Evolutionary conservation across 1,140 invertebrate genomes (phyloP).

Genomic region (Asbolus verrucosus): DNA sequence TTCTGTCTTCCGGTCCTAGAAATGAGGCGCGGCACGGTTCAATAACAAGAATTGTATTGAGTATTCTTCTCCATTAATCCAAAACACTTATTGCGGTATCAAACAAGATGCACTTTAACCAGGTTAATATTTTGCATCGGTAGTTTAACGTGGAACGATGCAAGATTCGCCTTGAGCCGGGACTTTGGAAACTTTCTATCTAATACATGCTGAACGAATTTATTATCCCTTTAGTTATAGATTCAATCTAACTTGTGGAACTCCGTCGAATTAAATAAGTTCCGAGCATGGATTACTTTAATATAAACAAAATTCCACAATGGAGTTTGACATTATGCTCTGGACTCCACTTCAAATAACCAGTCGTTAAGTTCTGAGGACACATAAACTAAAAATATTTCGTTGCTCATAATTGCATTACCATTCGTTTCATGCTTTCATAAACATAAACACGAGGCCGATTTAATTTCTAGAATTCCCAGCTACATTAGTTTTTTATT

Average conservation of each 20-base stretch:
- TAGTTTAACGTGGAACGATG: constrained; percentile 18
- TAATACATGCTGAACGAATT: constrained; percentile 55
- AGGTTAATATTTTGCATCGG: constrained; percentile 31
- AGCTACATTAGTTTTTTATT: too few species aligned
- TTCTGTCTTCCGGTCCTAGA: not conserved
- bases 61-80: constrained; percentile 1
- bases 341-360: too few species aligned
- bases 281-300: constrained; percentile 34
- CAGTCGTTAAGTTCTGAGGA: too few species aligned
- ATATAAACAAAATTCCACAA: constrained; percentile 33
- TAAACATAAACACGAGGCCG: too few species aligned
- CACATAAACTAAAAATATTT: too few species aligned
- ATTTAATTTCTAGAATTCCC: too few species aligned
- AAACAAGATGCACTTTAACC: constrained; percentile 16
- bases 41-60: not conserved
- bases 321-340: too few species aligned
- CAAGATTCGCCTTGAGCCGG: constrained; percentile 35
- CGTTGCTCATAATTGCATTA: too few species aligned
- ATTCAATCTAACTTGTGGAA: constrained; percentile 56
- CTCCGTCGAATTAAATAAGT: constrained; percentile 55
- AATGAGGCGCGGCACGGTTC: constrained; percentile 7
- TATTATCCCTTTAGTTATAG: constrained; percentile 56
- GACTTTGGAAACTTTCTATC: constrained; percentile 50
- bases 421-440: too few species aligned
- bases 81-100: constrained; percentile 3